These are phyloP conservation scores for Chaetophractus vellerosus DNA, from an alignment of 2,797 vertebrate species.

Conservation along the genomic window DNA sequence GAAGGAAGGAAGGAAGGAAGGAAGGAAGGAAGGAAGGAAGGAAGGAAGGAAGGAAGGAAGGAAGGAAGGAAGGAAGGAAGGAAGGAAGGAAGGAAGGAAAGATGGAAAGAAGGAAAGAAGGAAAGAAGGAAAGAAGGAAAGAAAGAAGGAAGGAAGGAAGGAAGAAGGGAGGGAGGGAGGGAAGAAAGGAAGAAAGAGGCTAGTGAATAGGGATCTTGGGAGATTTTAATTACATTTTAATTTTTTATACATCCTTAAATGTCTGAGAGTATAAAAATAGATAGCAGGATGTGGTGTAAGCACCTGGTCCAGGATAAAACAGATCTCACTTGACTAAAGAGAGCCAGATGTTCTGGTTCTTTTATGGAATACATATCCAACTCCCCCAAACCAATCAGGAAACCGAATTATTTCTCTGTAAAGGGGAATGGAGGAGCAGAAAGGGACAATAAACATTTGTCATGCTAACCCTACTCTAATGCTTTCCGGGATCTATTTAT, in stretches of 20 bases:
- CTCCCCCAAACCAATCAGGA: constrained; percentile 27
- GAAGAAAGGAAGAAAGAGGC: background rate
- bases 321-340: constrained; percentile 21
- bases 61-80: too few species aligned
- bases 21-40: too few species aligned
- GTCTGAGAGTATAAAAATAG: constrained; percentile 26
- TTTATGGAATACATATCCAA: constrained; percentile 34
- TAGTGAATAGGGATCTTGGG: background rate
- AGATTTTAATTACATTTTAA: constrained; percentile 3
- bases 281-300: background rate
- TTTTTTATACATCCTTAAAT: constrained; percentile 31
- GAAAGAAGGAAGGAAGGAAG: fast-evolving
- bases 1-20: fast-evolving
- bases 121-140: background rate
- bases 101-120: background rate
- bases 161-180: too few species aligned
- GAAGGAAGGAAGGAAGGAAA: background rate
- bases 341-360: constrained; percentile 13
- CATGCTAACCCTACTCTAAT: constrained; percentile 56
- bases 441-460: constrained; percentile 46
- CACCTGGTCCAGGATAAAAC: background rate
- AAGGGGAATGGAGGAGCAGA: constrained; percentile 23
- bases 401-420: constrained; percentile 31
- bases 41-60: background rate
- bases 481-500: constrained; percentile 73